A percentile compares a stretch with the other conserved stretches of the same genome.
Evolutionary conservation across 92 coral and sea anemone species (phyloP).

Genomic region (Porites divaricata): DNA sequence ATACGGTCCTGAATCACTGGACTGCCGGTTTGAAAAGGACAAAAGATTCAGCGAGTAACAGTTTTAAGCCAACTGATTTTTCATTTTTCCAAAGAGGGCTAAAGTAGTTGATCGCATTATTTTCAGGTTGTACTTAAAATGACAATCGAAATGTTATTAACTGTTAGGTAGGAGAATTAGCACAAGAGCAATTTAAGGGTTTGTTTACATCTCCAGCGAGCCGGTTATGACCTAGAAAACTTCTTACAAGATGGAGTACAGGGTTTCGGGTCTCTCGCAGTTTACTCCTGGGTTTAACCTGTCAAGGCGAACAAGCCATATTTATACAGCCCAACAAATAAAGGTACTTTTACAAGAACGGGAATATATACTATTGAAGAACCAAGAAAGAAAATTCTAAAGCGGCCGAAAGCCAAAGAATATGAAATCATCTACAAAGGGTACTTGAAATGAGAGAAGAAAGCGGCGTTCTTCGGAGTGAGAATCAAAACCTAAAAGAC

Average conservation of each 20-base stretch:
- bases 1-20: neutral
- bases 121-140: neutral
- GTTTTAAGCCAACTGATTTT: neutral
- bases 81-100: neutral
- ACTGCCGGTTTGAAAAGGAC: slow-evolving; percentile 8
- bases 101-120: slow-evolving; percentile 8
- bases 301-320: slow-evolving; percentile 20
- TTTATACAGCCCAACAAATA: slow-evolving; percentile 3
- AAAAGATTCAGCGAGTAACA: neutral
- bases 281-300: neutral
- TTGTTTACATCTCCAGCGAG: neutral
- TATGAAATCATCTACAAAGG: slow-evolving; percentile 42
- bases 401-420: slow-evolving; percentile 45
- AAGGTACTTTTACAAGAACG: slow-evolving; percentile 16
- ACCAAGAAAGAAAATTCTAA: slow-evolving; percentile 15
- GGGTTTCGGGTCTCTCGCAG: neutral
- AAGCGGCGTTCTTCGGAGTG: slow-evolving; percentile 32
- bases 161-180: slow-evolving; percentile 9
- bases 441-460: slow-evolving; percentile 41
- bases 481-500: slow-evolving; percentile 18
- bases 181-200: neutral
- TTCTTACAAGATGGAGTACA: slow-evolving; percentile 18
- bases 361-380: slow-evolving; percentile 33
- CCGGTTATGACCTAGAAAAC: too few species aligned
- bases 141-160: slow-evolving; percentile 21